Base-by-base conservation (phyloP, 2,888 invertebrate species). In the Harpagoxenus sublaevis region DNA sequence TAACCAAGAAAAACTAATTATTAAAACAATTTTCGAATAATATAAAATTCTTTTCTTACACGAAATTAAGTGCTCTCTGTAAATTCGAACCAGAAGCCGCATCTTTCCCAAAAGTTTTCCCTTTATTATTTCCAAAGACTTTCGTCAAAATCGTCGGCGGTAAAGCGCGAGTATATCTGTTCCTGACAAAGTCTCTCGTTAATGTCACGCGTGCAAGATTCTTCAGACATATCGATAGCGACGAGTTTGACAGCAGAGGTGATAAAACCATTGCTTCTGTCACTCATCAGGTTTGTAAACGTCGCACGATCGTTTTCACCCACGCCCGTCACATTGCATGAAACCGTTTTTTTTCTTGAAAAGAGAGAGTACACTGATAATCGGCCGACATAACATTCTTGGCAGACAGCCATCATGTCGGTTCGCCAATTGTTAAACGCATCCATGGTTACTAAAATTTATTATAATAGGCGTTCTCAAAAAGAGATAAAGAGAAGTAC, bases 381-480 rank as follows among this genome's bases (percentile, higher is more conserved):
- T 39, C 73, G 84, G 18, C 12, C 66, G 65, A 70, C 65, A 86
- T 87, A 82, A 86, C 79, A 75, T 68, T 42, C 68, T 74, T 65
- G 78, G 53, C 65, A 45, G 39, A 55, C 39, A 60, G 84, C 79
- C 84, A 84, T 84, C 62, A 70, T 45, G n/a, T 51, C 71, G 57
- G 35, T 82, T 87, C 35, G 86, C 88, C 92, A 91, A 90, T 90
- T 92, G 92, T 92, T 88, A 92, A 92, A 90, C 89, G 75, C 88
- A 89, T 89, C 91, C 92, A 92, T 92, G 92, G 92, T 88, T 91
- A 91, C 89, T 81, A 73, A 60, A 60, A 51, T 73, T 79, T 65
- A 28, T 62, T 79, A 57, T 48, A 28, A 48, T 42, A 66, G 42
- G 55, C 42, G 68, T 28, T 66, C 31, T 66, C 31, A 51, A 65